phyloP scores from a whole-genome alignment of 2,113 vertebrate genomes.

The Rhizomys pruinosus region DNA sequence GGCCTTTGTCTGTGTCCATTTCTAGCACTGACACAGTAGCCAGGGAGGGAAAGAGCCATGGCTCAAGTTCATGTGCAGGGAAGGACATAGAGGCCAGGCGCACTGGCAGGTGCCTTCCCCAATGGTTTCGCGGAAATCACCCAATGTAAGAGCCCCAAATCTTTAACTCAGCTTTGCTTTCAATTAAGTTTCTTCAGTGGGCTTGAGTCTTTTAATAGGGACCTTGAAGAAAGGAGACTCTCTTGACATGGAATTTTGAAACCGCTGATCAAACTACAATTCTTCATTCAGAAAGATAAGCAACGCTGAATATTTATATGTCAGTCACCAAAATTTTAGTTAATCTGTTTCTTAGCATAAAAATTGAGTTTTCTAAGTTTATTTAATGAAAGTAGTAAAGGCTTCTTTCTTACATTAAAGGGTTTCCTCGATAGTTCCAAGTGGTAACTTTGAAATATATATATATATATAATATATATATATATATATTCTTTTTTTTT shows the following conservation, averaged over 20 bases:
- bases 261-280: slow-evolving; percentile 35
- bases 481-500: neutral
- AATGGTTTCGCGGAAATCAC: neutral
- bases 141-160: neutral
- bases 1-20: neutral
- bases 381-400: slow-evolving; percentile 52
- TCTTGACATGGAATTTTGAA: slow-evolving; percentile 41
- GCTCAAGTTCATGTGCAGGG: neutral
- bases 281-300: slow-evolving; percentile 59
- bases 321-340: slow-evolving; percentile 9
- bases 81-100: neutral
- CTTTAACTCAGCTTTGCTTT: slow-evolving; percentile 18
- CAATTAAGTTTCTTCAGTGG: neutral
- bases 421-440: slow-evolving; percentile 29
- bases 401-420: slow-evolving; percentile 43
- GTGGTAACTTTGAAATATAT: slow-evolving; percentile 52
- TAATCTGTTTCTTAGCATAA: slow-evolving; percentile 41
- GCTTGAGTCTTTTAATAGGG: slow-evolving; percentile 15
- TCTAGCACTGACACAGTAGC: neutral
- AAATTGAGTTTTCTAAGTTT: slow-evolving; percentile 37
- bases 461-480: slow-evolving; percentile 37
- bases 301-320: slow-evolving; percentile 31
- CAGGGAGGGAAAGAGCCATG: neutral
- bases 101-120: neutral
- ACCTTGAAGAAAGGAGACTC: slow-evolving; percentile 34